phyloP scores from a whole-genome alignment of 2,113 vertebrate genomes.

The Corythornis vintsioides region DNA sequence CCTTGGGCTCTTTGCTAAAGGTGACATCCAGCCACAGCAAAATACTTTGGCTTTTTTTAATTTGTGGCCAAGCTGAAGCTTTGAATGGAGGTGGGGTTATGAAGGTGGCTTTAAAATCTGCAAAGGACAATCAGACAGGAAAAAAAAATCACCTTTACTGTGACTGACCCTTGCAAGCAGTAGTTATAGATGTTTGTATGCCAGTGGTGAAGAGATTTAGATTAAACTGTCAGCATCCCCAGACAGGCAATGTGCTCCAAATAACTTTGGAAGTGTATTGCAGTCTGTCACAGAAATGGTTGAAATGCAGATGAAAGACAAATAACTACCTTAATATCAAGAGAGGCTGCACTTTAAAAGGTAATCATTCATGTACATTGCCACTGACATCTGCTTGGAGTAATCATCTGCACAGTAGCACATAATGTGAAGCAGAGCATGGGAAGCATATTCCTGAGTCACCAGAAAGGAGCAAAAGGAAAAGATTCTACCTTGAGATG shows the following conservation, averaged over 20 bases:
- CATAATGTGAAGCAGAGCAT: not conserved
- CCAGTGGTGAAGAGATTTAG: not conserved
- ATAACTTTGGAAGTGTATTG: not conserved
- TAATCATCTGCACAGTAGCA: not conserved
- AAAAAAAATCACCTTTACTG: not conserved
- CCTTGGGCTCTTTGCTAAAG: slow-evolving; percentile 3
- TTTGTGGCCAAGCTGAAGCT: not conserved
- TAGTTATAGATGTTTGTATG: not conserved
- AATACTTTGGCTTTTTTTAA: not conserved
- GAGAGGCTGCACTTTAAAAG: slow-evolving; percentile 23
- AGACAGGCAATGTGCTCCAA: not conserved
- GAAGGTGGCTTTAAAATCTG: not conserved
- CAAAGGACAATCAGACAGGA: not conserved
- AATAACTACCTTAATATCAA: not conserved
- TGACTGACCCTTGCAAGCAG: not conserved
- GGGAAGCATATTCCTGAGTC: not conserved
- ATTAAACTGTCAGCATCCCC: not conserved
- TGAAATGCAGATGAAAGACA: slow-evolving; percentile 2
- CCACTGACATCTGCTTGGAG: slow-evolving; percentile 29
- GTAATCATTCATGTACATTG: not conserved
- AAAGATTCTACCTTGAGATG: not conserved
- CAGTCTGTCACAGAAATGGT: not conserved
- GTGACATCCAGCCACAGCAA: not conserved
- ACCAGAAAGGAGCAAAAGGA: not conserved
- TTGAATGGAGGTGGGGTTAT: not conserved